Evolutionary conservation across 2,113 vertebrate species (phyloP).

Genomic region (Tachysurus vachellii): DNA sequence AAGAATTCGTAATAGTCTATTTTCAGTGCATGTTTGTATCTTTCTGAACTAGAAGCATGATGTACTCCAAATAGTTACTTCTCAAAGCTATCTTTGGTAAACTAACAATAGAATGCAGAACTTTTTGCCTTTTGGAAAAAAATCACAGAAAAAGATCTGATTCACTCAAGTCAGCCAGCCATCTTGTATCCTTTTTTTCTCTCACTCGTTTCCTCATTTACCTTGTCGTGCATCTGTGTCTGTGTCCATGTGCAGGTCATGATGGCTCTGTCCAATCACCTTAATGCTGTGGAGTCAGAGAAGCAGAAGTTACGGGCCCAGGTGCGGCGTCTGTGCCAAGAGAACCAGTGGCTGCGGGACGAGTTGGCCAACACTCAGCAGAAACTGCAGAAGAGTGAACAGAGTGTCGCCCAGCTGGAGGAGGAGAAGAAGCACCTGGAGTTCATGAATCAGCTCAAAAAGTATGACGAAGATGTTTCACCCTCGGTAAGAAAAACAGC

Average conservation of each 20-base stretch:
- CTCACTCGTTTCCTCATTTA: background rate
- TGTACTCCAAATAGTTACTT: background rate
- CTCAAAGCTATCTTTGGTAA: background rate
- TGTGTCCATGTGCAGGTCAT: constrained; percentile 80
- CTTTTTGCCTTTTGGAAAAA: background rate
- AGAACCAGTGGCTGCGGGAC: constrained; percentile 97
- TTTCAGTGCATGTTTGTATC: background rate
- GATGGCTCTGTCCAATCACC: constrained; percentile 95
- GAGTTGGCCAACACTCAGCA: constrained; percentile 98
- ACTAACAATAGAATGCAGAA: constrained; percentile 22
- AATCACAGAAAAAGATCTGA: background rate
- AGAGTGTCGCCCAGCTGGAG: constrained; percentile 94
- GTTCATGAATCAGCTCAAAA: constrained; percentile 98
- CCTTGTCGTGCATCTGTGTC: background rate
- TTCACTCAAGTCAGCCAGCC: background rate
- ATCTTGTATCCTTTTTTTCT: background rate
- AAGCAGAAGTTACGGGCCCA: constrained; percentile 98
- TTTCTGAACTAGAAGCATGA: background rate
- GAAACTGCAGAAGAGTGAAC: constrained; percentile 95
- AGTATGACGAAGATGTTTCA: constrained; percentile 92
- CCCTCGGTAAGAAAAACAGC: constrained; percentile 70
- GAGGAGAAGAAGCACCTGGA: constrained; percentile 98
- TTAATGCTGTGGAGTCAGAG: constrained; percentile 96
- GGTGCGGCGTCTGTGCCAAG: constrained; percentile 93
- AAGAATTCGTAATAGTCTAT: background rate